These are phyloP conservation scores for Xylocopa sonorina DNA, from an alignment of 1,140 invertebrate species.

Conservation along the genomic window DNA sequence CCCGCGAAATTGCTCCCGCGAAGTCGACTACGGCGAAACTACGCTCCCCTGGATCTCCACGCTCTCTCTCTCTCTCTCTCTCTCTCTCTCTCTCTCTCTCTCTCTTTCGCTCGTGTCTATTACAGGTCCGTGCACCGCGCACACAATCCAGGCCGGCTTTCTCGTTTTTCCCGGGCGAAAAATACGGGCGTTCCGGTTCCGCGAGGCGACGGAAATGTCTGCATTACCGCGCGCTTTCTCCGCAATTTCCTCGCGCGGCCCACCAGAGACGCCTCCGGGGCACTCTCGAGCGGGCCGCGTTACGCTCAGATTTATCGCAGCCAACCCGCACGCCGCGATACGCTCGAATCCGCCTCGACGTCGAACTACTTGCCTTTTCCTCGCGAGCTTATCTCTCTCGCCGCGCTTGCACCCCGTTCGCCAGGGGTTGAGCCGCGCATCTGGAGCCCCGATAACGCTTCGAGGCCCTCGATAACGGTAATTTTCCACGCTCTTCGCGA, in stretches of 20 bases:
- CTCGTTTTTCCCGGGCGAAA: constrained; percentile 24
- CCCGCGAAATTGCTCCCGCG: constrained; percentile 10
- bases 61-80: too few relatives aligned
- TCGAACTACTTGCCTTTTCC: too few relatives aligned
- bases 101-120: constrained; percentile 35
- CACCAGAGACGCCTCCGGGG: background rate
- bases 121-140: background rate
- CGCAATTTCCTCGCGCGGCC: constrained; percentile 36
- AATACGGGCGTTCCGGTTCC: constrained; percentile 34
- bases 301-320: constrained; percentile 2
- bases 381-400: too few relatives aligned
- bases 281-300: background rate
- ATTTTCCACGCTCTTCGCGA: too few relatives aligned
- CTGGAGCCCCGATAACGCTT: too few relatives aligned
- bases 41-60: constrained; percentile 23
- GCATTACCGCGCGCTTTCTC: constrained; percentile 39
- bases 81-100: too few relatives aligned
- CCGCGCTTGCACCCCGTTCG: too few relatives aligned
- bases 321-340: background rate
- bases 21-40: constrained; percentile 18
- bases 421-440: too few relatives aligned
- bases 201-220: constrained; percentile 37
- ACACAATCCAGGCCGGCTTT: constrained; percentile 9
- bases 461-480: too few relatives aligned
- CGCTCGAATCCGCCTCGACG: background rate